Evolutionary conservation across 2,888 invertebrate species (phyloP).

Genomic region (Pachydiplax longipennis): DNA sequence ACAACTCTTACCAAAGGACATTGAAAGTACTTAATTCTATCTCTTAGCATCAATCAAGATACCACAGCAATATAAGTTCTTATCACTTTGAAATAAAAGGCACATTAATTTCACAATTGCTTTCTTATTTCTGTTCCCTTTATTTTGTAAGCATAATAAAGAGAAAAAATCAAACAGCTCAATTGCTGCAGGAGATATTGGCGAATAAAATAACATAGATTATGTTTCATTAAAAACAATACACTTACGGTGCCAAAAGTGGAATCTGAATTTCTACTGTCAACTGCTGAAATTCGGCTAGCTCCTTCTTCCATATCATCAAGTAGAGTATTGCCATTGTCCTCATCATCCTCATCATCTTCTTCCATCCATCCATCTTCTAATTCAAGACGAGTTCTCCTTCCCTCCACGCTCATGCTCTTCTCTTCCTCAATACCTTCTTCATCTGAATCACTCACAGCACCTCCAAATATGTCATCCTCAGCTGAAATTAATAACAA

Average conservation of each 20-base stretch:
- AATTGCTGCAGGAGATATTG: no score
- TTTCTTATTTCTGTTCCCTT: no score
- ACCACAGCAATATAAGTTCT: no score
- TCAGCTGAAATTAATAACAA: slow-evolving; percentile 63
- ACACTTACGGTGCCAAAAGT: slow-evolving; percentile 59
- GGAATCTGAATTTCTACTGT: slow-evolving; percentile 74
- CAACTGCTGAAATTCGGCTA: slow-evolving; percentile 76
- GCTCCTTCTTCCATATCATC: slow-evolving; percentile 66
- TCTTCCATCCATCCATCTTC: slow-evolving; percentile 11
- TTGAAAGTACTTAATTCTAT: no score
- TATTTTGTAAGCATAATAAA: no score
- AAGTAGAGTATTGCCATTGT: not conserved
- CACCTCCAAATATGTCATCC: slow-evolving; percentile 91
- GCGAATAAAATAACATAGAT: no score
- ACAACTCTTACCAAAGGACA: no score
- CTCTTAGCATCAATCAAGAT: no score
- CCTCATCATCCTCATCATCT: slow-evolving; percentile 17
- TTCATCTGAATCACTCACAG: slow-evolving; percentile 85
- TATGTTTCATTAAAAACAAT: no score
- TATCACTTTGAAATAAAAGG: no score
- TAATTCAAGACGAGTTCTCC: slow-evolving; percentile 4
- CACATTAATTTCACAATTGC: no score
- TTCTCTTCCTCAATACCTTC: slow-evolving; percentile 79
- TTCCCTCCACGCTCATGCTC: slow-evolving; percentile 72
- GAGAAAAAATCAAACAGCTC: no score